Evolutionary conservation across 2,888 invertebrate species (phyloP).

Genomic region (Escarpia spicata): DNA sequence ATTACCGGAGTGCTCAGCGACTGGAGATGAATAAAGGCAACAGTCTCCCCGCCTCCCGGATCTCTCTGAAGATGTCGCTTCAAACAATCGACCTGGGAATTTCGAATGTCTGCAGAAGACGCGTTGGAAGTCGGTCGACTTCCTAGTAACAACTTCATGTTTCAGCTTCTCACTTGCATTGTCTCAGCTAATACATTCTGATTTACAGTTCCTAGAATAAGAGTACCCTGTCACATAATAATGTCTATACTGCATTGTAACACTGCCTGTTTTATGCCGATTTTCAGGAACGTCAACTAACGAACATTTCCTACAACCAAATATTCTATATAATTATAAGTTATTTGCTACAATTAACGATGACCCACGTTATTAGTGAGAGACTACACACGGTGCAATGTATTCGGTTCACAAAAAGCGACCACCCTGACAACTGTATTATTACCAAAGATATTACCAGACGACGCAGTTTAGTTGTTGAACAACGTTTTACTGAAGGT

Average conservation of each 20-base stretch:
- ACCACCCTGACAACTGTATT: no score
- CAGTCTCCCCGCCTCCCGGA: neutral
- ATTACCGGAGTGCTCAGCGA: neutral
- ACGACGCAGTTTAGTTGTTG: no score
- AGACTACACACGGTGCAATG: no score
- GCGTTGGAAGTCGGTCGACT: neutral
- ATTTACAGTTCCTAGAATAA: neutral
- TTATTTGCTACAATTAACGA: neutral
- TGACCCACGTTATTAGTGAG: neutral
- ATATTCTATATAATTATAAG: no score
- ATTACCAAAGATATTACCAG: no score
- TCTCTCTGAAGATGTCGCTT: neutral
- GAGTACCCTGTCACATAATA: neutral
- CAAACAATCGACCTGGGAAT: neutral
- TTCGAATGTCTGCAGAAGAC: neutral
- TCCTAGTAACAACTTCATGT: neutral
- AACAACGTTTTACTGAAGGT: neutral
- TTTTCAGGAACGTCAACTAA: neutral
- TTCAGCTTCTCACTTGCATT: no score
- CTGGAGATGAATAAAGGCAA: neutral
- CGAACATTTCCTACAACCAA: neutral
- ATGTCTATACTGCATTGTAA: neutral
- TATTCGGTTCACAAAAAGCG: no score
- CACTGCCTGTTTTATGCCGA: neutral
- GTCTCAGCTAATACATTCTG: neutral